Evolutionary conservation across 1,140 invertebrate species (phyloP), one percentile per base, ranked within the genome.

Genomic region (Drosophila equinoxialis): DNA sequence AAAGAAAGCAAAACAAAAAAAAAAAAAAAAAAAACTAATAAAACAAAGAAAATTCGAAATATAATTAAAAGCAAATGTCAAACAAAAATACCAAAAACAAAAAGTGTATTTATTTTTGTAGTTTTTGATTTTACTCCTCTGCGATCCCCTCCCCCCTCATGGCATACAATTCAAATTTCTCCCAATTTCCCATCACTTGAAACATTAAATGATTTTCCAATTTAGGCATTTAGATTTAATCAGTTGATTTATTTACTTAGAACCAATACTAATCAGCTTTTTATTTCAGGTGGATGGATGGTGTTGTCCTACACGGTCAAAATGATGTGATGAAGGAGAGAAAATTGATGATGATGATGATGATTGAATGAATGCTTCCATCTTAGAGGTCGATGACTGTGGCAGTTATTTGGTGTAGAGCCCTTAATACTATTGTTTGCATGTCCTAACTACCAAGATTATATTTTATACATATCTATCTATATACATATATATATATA

Each of bases 1-100:
- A 41, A 35, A 71, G 64, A 64, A 69, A 81, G 57, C 30, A 67
- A 37, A 63, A 6, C 39, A 17, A 35, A 1, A 11, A 59, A 55
- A 45, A 61, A 61, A 64, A 55, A 42, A 39, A 17, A 61, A 54
- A 64, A 61, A 70, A 54, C 39, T 42, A 39, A 61, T 57, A 64
- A 61, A 70, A 54, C 39, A 35, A 73, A 66, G 60, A 68, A 69
- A 74, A 78, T 84, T 81, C 81, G 73, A 90, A 90, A 90, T 90
- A 90, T 76, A 90, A 85, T 90, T 90, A 90, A 87, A 87, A 90
- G 76, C 75, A 90, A 86, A 85, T 90, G 83, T 87, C 83, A 77
- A 85, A 87, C 79, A 84, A 75, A 84, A 79, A 83, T 79, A 85
- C 66, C 81, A 79, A 85, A 85, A 90, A 77, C 51, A 14, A 66